These are phyloP conservation scores for Aethina tumida DNA, from an alignment of 1,140 invertebrate species.

Conservation along the genomic window DNA sequence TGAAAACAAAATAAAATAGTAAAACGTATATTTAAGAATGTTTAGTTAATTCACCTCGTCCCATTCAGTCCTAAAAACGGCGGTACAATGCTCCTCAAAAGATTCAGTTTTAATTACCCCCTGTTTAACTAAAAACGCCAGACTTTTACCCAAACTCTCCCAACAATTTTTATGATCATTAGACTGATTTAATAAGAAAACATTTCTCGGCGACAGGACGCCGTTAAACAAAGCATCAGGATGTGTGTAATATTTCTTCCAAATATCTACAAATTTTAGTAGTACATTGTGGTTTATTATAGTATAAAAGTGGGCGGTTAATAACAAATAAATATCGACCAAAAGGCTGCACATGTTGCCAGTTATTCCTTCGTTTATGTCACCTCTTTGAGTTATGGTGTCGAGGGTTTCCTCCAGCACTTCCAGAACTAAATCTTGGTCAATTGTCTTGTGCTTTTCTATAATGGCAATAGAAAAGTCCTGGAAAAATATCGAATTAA, in stretches of 20 bases:
- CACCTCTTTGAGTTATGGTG: constrained; percentile 20
- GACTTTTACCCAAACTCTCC: constrained; percentile 21
- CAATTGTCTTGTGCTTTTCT: constrained; percentile 8
- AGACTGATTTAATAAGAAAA: constrained; percentile 17
- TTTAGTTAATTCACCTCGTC: too few relatives aligned
- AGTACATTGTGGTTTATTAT: background rate
- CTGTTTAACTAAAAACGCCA: constrained; percentile 15
- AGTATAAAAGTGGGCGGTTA: constrained; percentile 2
- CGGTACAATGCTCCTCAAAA: constrained; percentile 29
- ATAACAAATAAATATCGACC: constrained; percentile 23
- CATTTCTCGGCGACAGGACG: constrained; percentile 23
- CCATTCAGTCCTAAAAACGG: constrained; percentile 26
- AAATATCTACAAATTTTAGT: constrained; percentile 13
- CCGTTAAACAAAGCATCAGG: constrained; percentile 19
- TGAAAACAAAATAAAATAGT: constrained; percentile 10
- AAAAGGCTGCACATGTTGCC: constrained; percentile 12
- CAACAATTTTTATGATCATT: constrained; percentile 9
- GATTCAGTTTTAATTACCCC: constrained; percentile 19
- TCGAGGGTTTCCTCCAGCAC: constrained; percentile 14
- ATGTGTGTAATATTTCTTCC: constrained; percentile 11
- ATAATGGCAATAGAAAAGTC: constrained; percentile 11
- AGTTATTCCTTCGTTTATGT: constrained; percentile 23
- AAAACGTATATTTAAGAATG: background rate
- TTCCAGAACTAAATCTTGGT: constrained; percentile 7
- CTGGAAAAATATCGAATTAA: constrained; percentile 15